Conservation (phyloP, 2,797 vertebrate genomes). For the Myiotriccus ornatus region DNA sequence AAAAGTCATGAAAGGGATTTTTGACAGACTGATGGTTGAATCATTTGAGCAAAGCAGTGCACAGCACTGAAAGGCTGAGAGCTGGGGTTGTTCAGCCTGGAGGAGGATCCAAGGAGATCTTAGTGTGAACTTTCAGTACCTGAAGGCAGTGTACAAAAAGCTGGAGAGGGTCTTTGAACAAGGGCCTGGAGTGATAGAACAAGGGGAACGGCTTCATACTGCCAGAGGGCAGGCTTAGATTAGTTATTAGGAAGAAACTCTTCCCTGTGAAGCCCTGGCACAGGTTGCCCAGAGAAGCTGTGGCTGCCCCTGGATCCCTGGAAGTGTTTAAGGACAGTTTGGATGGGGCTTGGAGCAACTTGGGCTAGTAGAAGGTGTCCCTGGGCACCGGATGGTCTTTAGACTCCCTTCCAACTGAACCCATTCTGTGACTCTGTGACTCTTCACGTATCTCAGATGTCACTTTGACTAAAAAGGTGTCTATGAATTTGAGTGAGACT, state of each 20-base stretch:
- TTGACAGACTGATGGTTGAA: neutral
- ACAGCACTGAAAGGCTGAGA: neutral
- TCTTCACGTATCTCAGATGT: neutral
- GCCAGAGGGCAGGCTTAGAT: neutral
- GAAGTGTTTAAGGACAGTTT: rapidly evolving
- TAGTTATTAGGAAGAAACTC: neutral
- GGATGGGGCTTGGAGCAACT: rapidly evolving
- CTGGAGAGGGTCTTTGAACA: neutral
- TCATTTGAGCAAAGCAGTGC: neutral
- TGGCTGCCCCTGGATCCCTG: neutral
- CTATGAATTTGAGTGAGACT: neutral
- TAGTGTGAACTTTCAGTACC: neutral
- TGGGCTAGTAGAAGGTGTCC: neutral
- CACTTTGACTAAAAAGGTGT: neutral
- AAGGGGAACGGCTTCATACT: neutral
- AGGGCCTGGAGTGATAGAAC: neutral
- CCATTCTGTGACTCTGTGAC: neutral
- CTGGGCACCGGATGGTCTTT: neutral
- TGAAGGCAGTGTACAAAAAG: neutral
- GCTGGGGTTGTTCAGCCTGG: neutral
- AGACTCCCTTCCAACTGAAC: neutral
- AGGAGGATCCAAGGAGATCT: neutral
- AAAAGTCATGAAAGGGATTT: neutral
- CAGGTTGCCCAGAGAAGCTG: neutral
- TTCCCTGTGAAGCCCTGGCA: neutral